phyloP scores from a whole-genome alignment of 1,140 invertebrate species.

The Meloidogyne floridensis region DNA sequence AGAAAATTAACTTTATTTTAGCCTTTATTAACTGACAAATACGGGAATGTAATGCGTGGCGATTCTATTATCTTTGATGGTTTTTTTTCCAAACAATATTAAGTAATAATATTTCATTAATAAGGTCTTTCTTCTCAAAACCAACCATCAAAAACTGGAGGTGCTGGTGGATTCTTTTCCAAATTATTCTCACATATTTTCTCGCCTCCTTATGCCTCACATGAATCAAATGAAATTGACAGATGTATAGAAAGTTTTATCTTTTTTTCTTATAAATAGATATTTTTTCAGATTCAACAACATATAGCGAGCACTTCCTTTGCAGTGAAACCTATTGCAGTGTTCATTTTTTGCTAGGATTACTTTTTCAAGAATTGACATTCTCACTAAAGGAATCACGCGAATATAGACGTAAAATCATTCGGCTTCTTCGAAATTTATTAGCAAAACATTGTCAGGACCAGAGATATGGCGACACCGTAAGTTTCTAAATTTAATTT shows the following conservation, averaged over 20 bases:
- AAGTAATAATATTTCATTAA: no score
- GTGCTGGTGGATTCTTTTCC: conserved; percentile 38
- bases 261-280: conserved; percentile 7
- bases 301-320: conserved; percentile 69
- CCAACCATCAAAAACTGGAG: neutral
- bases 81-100: neutral
- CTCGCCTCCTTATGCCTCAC: conserved; percentile 32
- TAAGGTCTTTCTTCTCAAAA: conserved; percentile 17
- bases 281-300: conserved; percentile 44
- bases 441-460: conserved; percentile 91
- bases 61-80: conserved; percentile 28
- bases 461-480: conserved; percentile 76
- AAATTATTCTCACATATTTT: conserved; percentile 52
- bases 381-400: conserved; percentile 80
- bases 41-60: conserved; percentile 64
- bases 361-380: conserved; percentile 76
- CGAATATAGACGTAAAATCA: conserved; percentile 78
- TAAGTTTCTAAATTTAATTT: conserved; percentile 52
- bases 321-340: conserved; percentile 80
- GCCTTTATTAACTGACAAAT: conserved; percentile 75
- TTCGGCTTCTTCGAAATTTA: conserved; percentile 79
- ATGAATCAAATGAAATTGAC: conserved; percentile 48
- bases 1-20: neutral
- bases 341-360: conserved; percentile 83
- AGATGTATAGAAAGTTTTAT: conserved; percentile 37